phyloP scores from a whole-genome alignment of 2,797 vertebrate genomes.

The Phrynocephalus vlangalii region DNA sequence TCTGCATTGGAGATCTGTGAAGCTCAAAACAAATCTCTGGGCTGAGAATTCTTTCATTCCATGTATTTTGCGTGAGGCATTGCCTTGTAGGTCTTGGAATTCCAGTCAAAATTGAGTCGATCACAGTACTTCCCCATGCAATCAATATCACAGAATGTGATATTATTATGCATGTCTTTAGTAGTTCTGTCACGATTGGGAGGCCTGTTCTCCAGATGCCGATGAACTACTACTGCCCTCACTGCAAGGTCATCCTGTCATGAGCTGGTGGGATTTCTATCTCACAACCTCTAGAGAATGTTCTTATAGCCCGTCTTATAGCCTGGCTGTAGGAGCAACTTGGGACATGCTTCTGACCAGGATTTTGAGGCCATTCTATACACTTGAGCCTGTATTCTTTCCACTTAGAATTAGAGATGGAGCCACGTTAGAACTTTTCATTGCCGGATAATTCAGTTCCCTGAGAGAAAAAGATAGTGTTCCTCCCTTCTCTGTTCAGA shows the following conservation, averaged over 20 bases:
- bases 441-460: neutral
- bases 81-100: no score
- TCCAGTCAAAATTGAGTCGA: no score
- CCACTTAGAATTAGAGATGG: neutral
- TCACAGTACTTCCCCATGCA: no score
- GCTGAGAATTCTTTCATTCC: no score
- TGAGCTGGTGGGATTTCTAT: neutral
- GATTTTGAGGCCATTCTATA: neutral
- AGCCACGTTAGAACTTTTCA: neutral
- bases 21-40: no score
- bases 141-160: neutral
- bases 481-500: neutral
- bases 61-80: no score
- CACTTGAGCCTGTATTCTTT: neutral
- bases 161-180: neutral
- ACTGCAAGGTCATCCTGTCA: neutral
- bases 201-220: neutral
- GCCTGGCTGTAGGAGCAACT: neutral
- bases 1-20: no score
- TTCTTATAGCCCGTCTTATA: no score
- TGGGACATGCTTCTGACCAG: neutral
- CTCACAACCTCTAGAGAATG: neutral
- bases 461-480: neutral
- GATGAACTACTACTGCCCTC: neutral
- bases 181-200: neutral